Base-by-base conservation (phyloP, 1,140 invertebrate genomes). In the Aphis craccivora region DNA sequence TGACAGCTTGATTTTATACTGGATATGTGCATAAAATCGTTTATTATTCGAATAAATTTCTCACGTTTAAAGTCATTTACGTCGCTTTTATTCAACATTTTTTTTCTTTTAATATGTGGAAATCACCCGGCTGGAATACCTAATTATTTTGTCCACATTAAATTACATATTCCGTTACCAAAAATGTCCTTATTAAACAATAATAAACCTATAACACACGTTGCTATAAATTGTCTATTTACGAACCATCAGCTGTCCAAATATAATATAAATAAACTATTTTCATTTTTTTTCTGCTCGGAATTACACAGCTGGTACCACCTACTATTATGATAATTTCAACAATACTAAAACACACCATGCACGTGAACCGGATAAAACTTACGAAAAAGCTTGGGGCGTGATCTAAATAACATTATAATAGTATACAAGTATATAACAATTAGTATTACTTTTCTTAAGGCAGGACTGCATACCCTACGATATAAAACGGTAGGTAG, bases 11-110 rank as follows among this genome's bases (percentile, higher is more conserved):
- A 35, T 48, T 35, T 48, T 35, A 48, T 14, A 18, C 40, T 45
- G 40, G 40, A 86, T 88, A 48, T 48, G 86, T 48, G 86, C 86
- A 45, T 88, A 88, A 88, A 88, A 88, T 48, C 45, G 84, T 84
- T 40, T 40, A 40, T 43, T 45, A 45, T 86, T 45, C 84, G 23
- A 86, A 30, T 43, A 86, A 86, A 30, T 88, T 88, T 88, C 45
- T 35, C 86, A 87, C 23, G 84, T 87, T 7, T 76, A 35, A 14
- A 87, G 40, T 43, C 84, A 30, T 45, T 45, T 45, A 45, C 48
- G 37, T 88, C 43, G 30, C 43, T 88, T 88, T 35, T 88, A 48
- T 48, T 45, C 43, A 11, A 18, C 45, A 86, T 37, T 83, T 83
- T 81, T n/a, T 35, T 84, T 40, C 43, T 40, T 43, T 84, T 51